Evolutionary conservation across 2,888 invertebrate species (phyloP), one percentile per base, ranked within the genome.

Genomic region (Melieria crassipennis): DNA sequence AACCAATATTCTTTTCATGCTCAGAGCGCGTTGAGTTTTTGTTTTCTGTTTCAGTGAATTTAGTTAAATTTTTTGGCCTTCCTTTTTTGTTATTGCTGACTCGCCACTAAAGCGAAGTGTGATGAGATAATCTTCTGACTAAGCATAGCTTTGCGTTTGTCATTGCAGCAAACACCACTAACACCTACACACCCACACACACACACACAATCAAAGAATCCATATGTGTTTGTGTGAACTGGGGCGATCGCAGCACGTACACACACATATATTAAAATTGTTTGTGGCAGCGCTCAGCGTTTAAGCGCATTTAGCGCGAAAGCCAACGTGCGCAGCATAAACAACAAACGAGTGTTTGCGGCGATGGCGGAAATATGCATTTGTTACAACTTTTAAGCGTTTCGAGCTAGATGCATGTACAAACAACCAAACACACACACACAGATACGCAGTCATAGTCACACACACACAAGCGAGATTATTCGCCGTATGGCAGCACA

Each of bases 101-200:
- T 65, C 45, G 48, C 42, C 67, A 67, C 66, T 60, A 60, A 60
- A 43, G 66, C 66, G 58, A 50, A 50, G 66, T 60, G 60, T 67
- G 50, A 67, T 67, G 66, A 48, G 50, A 67, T 67, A 67, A 67
- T 58, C 66, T 60, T 43, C 43, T 13, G 66, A 48, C 58, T 50
- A 30, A 58, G 66, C 11, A 48, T 11, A 13, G 60, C 66, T 67
- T 50, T 60, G 60, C 66, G 58, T 56, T 60, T 67, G 50, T 60
- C 58, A 58, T 13, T 58, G 45, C 43, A 60, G 58, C 42, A 13
- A 6, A 7, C 52, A 62, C 2, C 52, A 61, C 30, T 30, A 30
- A 9, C 7, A 62, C n/a, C 11, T 42, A 60, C 11, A 55, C 55
- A 46, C 16, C 47, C 47, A 50, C 50, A 13, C n/a, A n/a, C 50